Evolutionary conservation across 1,140 invertebrate species (phyloP).

Genomic region (Drosophila carrolli): DNA sequence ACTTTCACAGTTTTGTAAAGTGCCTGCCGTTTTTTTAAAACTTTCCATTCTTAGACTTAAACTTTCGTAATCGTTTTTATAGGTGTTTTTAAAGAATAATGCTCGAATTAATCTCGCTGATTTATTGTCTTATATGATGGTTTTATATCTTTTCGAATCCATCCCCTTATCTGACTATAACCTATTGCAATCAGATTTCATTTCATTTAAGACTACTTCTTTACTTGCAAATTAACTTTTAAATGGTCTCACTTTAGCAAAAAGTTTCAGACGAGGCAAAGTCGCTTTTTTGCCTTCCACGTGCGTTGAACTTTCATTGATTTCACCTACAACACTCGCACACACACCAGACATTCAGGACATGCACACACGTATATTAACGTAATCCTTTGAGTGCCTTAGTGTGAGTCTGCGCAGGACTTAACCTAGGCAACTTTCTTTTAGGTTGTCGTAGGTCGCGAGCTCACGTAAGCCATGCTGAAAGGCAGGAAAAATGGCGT

Average conservation of each 20-base stretch:
- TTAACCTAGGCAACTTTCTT: conserved; percentile 59
- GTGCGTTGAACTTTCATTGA: conserved; percentile 77
- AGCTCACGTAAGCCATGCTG: conserved; percentile 30
- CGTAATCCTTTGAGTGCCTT: conserved; percentile 30
- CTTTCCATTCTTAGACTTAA: too few relatives aligned
- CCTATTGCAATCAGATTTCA: too few relatives aligned
- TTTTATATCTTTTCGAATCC: too few relatives aligned
- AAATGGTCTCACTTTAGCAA: not conserved
- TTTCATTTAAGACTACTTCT: not conserved
- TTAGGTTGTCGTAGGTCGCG: conserved; percentile 68
- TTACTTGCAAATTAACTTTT: not conserved
- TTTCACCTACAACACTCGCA: conserved; percentile 30
- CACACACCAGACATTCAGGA: conserved; percentile 3
- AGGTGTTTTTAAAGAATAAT: too few relatives aligned
- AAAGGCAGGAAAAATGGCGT: conserved; percentile 36
- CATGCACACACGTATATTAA: not conserved
- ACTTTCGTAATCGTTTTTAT: too few relatives aligned
- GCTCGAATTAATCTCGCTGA: too few relatives aligned
- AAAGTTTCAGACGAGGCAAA: conserved; percentile 16
- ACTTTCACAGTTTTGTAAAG: not conserved
- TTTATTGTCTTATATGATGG: too few relatives aligned
- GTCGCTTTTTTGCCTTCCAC: conserved; percentile 26
- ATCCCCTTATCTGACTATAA: too few relatives aligned
- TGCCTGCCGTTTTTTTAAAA: not conserved
- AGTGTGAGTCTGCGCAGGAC: conserved; percentile 73